Base-by-base conservation (phyloP, 2,797 vertebrate genomes). In the Pipistrellus pygmaeus region DNA sequence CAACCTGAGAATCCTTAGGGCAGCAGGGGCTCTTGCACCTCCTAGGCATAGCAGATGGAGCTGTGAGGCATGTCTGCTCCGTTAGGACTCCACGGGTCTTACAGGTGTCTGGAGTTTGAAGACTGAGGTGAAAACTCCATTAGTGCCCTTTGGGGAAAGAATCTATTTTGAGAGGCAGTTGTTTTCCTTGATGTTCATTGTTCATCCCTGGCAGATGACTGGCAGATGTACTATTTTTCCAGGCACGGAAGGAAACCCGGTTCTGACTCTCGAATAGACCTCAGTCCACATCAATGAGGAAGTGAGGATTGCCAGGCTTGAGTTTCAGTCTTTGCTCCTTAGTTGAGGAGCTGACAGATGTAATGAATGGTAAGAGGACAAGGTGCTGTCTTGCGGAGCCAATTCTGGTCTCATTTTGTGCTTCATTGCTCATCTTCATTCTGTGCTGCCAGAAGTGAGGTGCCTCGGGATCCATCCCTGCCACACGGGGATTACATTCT, bases 331-430 rank as follows among this genome's bases (percentile, higher is more conserved):
- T 38, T 84, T 0, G 0, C 4, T 87, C 6, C 21, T 69, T 87
- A 46, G 20, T 41, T 60, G 78, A 51, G 41, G 27, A 87, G 23
- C 30, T 90, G 66, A 35, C 18, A 81, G 9, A 77, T 21, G 15
- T 60, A 81, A 78, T 46, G 75, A 57, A 55, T 62, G 17, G 20
- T 51, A 23, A 21, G 46, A 90, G 44, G 46, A 93, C 23, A 46
- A 57, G 20, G 32, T 44, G 23, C 27, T 90, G n/a, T 93, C 23
- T 55, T 44, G n/a, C 77, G 75, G 27, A 76, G 23, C 8, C 83
- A 85, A 55, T 94, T 94, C 84, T 91, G 51, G 8, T 60, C 92
- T 90, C 66, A 57, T 92, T 92, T 87, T 88, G 72, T 78, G 41
- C 48, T 88, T 90, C 44, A 23, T 73, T 73, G 53, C 60, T 77